These are phyloP conservation scores for Mus spicilegus DNA, from an alignment of 2,113 vertebrate species.

Conservation along the genomic window DNA sequence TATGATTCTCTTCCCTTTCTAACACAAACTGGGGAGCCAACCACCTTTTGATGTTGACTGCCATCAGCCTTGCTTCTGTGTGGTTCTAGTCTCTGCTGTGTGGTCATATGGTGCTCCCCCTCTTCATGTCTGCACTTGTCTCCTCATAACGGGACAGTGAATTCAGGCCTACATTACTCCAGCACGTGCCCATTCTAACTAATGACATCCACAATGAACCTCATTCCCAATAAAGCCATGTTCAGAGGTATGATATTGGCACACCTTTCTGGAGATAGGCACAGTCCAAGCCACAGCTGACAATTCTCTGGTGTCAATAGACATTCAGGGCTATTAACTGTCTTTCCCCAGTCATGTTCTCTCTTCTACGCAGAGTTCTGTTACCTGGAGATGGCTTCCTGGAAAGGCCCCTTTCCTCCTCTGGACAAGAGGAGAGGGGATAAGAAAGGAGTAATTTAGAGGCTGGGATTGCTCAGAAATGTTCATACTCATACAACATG, in stretches of 20 bases:
- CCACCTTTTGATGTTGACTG: not conserved
- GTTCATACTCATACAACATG: not conserved
- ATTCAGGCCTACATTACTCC: not conserved
- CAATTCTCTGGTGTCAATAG: slow-evolving; percentile 76
- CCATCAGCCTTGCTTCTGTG: not conserved
- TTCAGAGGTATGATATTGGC: not conserved
- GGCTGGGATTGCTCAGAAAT: not conserved
- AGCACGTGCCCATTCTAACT: not conserved
- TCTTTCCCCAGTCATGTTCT: not conserved
- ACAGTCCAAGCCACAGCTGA: not conserved
- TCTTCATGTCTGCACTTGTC: not conserved
- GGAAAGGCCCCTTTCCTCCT: not conserved
- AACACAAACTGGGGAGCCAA: not conserved
- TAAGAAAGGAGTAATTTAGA: not conserved
- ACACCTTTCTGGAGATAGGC: not conserved
- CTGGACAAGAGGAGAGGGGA: not conserved
- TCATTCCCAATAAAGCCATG: slow-evolving; percentile 28
- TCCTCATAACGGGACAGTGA: not conserved
- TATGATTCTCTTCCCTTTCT: not conserved
- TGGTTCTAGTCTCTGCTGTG: not conserved
- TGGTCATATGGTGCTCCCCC: not conserved
- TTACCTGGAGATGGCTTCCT: not conserved
- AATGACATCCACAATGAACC: not conserved
- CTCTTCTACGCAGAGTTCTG: slow-evolving; percentile 29
- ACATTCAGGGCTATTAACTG: not conserved